A percentile compares a stretch with the other conserved stretches of the same genome.
Evolutionary conservation across 2,113 vertebrate species (phyloP).

Genomic region (Formicarius rufipectus): DNA sequence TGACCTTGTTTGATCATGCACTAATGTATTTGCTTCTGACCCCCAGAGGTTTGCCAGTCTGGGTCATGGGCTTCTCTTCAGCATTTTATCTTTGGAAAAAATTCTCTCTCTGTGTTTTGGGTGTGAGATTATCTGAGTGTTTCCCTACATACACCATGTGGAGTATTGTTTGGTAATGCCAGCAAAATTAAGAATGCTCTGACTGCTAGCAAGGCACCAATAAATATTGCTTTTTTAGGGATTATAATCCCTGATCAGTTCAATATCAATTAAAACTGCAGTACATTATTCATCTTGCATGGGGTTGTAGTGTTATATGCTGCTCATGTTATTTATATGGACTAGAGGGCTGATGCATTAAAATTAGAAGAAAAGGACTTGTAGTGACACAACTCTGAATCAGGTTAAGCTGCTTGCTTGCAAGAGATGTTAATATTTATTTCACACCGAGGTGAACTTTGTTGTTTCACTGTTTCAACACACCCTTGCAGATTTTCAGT

Average conservation of each 20-base stretch:
- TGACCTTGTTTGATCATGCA: neutral
- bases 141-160: rapidly evolving
- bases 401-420: neutral
- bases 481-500: neutral
- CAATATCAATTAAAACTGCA: neutral
- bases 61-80: neutral
- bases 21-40: rapidly evolving
- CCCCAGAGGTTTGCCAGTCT: neutral
- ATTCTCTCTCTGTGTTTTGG: neutral
- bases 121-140: neutral
- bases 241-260: neutral
- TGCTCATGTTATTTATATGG: neutral
- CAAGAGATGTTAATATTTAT: neutral
- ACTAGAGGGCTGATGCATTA: neutral
- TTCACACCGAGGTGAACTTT: neutral
- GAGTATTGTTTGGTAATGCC: neutral
- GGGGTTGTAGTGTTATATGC: neutral
- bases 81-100: neutral
- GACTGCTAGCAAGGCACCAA: neutral
- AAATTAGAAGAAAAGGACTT: neutral
- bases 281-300: neutral
- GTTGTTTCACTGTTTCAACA: neutral
- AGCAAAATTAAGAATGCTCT: neutral
- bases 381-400: neutral
- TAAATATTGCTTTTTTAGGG: neutral